Evolutionary conservation across 1,140 invertebrate species (phyloP), one percentile per base, ranked within the genome.

Genomic region (Coptotermes formosanus): DNA sequence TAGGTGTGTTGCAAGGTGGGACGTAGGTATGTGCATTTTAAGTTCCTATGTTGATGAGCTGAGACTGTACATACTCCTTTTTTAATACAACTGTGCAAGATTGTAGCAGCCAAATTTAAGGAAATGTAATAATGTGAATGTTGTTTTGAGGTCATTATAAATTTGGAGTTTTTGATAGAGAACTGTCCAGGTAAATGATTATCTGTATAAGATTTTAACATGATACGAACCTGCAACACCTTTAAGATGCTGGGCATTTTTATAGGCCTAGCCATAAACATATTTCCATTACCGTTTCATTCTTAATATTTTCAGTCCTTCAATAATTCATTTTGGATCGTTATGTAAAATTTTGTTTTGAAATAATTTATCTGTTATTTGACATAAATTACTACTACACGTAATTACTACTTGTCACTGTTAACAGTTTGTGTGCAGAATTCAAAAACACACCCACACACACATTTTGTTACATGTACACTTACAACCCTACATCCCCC

Each of bases 191-290:
- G n/a, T 8, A 75, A 25, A 55, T 55, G 4, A 55, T 55, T 21
- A 19, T 21, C 16, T 48, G 48, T 16, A 55, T 9, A 21, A 30
- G 30, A 75, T 64, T 64, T 21, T 23, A 64, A 8, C 7, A 64
- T 64, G 59, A n/a, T 23, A 23, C 1, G 12, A 64, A n/a, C 11
- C 21, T 64, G 59, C 12, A 64, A 64, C 8, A 3, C 59, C 14
- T 9, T 12, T 48, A 48, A 64, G 59, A 64, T 14, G 64, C 30
- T 16, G 16, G 64, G 64, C 64, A 30, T 75, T 75, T 64, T 75
- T 75, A 75, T 55, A 75, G 64, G 64, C 64, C 64, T 75, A 75
- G 64, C n/a, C 64, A 30, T 75, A 30, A 75, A 75, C 30, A n/a
- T n/a, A 14, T 55, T n/a, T n/a, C n/a, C 12, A 64, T 64, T 75